phyloP scores from a whole-genome alignment of 2,113 vertebrate genomes.

The Clarias batrachus region DNA sequence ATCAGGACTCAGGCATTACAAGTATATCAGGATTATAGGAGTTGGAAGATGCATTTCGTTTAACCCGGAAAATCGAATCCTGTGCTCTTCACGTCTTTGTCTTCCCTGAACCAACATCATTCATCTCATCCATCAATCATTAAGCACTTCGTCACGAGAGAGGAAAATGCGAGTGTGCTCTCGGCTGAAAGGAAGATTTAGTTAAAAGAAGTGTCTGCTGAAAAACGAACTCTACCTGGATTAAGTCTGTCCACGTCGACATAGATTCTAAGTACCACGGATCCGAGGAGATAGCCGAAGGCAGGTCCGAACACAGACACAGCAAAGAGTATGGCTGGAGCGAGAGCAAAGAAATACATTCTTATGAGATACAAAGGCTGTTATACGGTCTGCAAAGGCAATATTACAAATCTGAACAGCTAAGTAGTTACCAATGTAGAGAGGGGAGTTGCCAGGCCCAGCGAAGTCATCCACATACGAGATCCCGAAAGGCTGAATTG shows the following conservation, averaged over 20 bases:
- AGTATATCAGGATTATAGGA: not conserved
- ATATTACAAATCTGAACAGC: not conserved
- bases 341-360: conserved; percentile 44
- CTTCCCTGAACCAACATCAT: not conserved
- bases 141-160: not conserved
- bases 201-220: conserved; percentile 31
- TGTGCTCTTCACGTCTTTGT: not conserved
- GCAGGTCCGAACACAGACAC: conserved; percentile 89
- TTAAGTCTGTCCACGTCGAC: conserved; percentile 83
- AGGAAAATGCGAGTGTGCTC: not conserved
- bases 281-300: conserved; percentile 88
- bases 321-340: conserved; percentile 89
- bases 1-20: not conserved
- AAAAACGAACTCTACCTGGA: conserved; percentile 66
- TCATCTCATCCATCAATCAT: not conserved
- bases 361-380: not conserved
- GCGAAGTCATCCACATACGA: conserved; percentile 95
- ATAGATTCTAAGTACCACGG: conserved; percentile 81
- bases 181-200: not conserved
- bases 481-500: conserved; percentile 95
- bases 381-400: not conserved
- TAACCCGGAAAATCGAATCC: not conserved
- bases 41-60: not conserved
- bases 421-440: conserved; percentile 84
- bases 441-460: conserved; percentile 81